Percentiles rank a stretch among this genome's conserved stretches.
phyloP scores from a whole-genome alignment of 2,888 invertebrate genomes.

The Scaptomyza polygonia region DNA sequence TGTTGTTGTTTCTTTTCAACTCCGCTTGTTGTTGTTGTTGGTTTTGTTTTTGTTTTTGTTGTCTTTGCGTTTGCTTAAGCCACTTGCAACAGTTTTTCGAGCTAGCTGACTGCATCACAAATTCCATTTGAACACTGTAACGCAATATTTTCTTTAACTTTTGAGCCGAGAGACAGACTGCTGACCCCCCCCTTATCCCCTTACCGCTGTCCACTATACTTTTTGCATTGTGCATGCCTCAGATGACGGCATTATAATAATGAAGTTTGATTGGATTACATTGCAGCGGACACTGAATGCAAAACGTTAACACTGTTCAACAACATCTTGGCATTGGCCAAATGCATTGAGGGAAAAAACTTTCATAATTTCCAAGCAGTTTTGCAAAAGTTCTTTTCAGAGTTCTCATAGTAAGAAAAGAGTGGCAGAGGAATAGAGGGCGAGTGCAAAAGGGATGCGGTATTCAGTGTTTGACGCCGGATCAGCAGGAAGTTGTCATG shows the following conservation, averaged over 20 bases:
- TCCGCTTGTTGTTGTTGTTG: conserved; percentile 14
- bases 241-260: conserved; percentile 75
- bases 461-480: conserved; percentile 65
- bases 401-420: conserved; percentile 14
- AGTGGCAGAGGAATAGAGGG: neutral
- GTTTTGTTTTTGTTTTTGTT: neutral
- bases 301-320: conserved; percentile 73
- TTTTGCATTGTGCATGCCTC: conserved; percentile 60
- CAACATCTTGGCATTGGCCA: conserved; percentile 52
- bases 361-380: conserved; percentile 76
- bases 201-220: conserved; percentile 12
- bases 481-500: conserved; percentile 72
- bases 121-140: conserved; percentile 72
- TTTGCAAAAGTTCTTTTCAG: conserved; percentile 53
- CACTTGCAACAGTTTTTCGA: conserved; percentile 48
- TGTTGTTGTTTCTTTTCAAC: conserved; percentile 17
- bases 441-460: conserved; percentile 4
- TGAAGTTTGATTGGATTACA: conserved; percentile 77
- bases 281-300: conserved; percentile 73
- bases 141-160: conserved; percentile 73
- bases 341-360: conserved; percentile 62
- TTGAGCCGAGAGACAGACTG: conserved; percentile 23
- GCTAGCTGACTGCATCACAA: conserved; percentile 58
- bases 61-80: conserved; percentile 24
- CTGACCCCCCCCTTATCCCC: neutral